These are phyloP conservation scores for Podabrus alpinus DNA, from an alignment of 2,888 invertebrate genomes.

Conservation along the genomic window DNA sequence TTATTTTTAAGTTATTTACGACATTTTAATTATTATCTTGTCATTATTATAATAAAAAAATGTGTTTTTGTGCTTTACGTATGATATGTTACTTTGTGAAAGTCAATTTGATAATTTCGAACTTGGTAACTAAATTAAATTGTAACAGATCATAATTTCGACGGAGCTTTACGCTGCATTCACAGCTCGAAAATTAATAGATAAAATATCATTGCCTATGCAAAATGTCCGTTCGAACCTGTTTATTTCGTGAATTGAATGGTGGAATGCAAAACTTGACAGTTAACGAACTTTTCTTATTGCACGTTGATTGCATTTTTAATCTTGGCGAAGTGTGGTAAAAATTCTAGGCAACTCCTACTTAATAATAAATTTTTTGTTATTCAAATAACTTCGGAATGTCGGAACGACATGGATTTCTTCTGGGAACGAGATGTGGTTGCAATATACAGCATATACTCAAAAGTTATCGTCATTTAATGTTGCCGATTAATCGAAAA, in stretches of 20 bases:
- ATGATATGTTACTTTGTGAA: neutral
- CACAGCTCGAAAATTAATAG: neutral
- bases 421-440: neutral
- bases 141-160: too few species aligned
- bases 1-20: neutral
- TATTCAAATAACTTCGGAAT: neutral
- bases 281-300: slow-evolving; percentile 1
- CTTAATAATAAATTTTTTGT: neutral
- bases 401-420: neutral
- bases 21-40: neutral
- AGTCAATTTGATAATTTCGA: neutral
- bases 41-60: neutral
- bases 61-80: neutral
- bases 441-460: neutral
- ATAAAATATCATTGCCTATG: neutral
- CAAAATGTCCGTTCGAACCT: neutral
- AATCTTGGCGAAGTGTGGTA: neutral
- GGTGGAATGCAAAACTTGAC: neutral
- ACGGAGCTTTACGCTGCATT: neutral
- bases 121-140: neutral
- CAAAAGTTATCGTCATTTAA: neutral
- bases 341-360: neutral
- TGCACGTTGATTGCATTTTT: slow-evolving; percentile 4
- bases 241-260: neutral
- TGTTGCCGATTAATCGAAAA: neutral